Evolutionary conservation across 23 tunicate species (phyloP).

Genomic region (Ascidia mentula): DNA sequence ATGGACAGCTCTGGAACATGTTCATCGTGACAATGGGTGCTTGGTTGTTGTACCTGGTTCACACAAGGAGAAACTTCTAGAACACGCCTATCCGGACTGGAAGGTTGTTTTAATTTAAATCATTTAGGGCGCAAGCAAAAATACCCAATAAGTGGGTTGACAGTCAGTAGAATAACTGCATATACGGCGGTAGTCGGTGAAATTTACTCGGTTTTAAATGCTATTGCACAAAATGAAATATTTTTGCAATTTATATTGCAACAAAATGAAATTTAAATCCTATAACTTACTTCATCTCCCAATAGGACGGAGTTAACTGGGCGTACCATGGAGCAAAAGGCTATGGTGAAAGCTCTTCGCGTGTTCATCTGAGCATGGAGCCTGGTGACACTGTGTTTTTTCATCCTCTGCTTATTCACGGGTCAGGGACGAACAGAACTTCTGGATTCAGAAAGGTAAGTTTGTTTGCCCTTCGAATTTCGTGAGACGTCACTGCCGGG

Average conservation of each 20-base stretch:
- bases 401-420: conserved; percentile 93
- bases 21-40: conserved; percentile 78
- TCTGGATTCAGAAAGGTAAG: conserved; percentile 79
- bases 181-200: too few species aligned
- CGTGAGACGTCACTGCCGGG: too few species aligned
- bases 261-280: background rate
- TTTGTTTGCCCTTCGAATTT: too few species aligned
- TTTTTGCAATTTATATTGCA: too few species aligned
- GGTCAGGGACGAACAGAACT: conserved; percentile 76
- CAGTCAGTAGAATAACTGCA: too few species aligned
- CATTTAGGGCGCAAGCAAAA: too few species aligned
- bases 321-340: conserved; percentile 85
- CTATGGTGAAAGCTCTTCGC: conserved; percentile 46
- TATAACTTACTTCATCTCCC: background rate
- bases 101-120: conserved; percentile 69
- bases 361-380: conserved; percentile 77
- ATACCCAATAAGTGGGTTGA: too few species aligned
- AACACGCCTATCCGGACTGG: conserved; percentile 90
- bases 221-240: too few species aligned
- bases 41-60: conserved; percentile 85
- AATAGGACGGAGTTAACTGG: conserved; percentile 93
- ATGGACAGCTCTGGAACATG: conserved; percentile 94
- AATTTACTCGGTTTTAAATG: too few species aligned
- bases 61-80: conserved; percentile 59
- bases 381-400: conserved; percentile 96